Percentiles rank a stretch among this genome's conserved stretches.
These are phyloP conservation scores for Ostrea denselamellosa DNA, from an alignment of 1,140 invertebrate genomes.

Conservation along the genomic window DNA sequence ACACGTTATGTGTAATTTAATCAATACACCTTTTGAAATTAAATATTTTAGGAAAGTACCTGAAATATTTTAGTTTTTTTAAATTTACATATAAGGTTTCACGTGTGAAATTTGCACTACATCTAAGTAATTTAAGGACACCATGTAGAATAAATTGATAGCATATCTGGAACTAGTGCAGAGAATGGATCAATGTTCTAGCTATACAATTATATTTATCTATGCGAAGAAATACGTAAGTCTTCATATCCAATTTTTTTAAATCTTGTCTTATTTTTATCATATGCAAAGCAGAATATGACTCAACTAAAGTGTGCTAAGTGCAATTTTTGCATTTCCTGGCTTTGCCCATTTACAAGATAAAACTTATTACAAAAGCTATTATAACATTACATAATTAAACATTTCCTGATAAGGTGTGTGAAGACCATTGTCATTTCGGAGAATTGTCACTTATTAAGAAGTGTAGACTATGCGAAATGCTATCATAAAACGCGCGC, in stretches of 20 bases:
- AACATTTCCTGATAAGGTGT: slow-evolving; percentile 6
- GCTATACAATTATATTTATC: not conserved
- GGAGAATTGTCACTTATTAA: not conserved
- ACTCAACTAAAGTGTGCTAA: not conserved
- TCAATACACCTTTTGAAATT: no score
- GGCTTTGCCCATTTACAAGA: slow-evolving; percentile 5
- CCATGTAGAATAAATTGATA: no score
- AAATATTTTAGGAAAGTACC: no score
- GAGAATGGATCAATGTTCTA: no score
- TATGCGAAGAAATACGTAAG: not conserved
- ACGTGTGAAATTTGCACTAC: no score
- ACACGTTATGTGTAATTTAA: no score
- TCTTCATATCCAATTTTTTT: not conserved
- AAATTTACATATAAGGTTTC: no score
- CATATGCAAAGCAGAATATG: slow-evolving; percentile 27
- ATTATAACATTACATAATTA: slow-evolving; percentile 22
- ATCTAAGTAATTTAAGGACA: no score
- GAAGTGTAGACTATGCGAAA: not conserved
- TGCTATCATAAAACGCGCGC: not conserved
- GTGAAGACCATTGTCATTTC: not conserved
- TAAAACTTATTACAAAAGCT: slow-evolving; percentile 11
- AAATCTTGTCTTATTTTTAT: slow-evolving; percentile 24
- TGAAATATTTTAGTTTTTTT: no score
- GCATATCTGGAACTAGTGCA: no score
- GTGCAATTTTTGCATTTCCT: slow-evolving; percentile 32